phyloP scores from a whole-genome alignment of 2,113 vertebrate genomes.

The Cricetomys ansorgei region DNA sequence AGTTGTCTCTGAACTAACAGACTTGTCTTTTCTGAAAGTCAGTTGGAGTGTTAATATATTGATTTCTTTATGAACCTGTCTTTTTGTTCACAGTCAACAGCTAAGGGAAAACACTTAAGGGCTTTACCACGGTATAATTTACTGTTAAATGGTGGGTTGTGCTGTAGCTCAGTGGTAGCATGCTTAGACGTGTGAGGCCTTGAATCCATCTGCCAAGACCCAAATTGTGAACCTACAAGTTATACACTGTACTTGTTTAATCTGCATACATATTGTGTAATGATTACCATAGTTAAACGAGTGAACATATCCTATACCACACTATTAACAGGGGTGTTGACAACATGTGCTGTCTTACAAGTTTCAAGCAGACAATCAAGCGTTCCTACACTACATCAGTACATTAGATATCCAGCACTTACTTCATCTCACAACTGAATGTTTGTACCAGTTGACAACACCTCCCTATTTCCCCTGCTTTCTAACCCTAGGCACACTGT shows the following conservation, averaged over 20 bases:
- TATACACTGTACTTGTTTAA: neutral
- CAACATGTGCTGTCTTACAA: neutral
- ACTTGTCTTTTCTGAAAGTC: neutral
- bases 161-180: neutral
- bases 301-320: neutral
- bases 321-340: neutral
- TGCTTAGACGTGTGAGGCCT: too few species aligned
- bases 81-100: conserved; percentile 28
- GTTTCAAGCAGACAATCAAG: neutral
- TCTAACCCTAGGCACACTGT: neutral
- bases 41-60: neutral
- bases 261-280: neutral
- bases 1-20: conserved; percentile 15
- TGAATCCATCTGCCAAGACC: neutral
- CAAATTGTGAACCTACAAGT: neutral
- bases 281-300: neutral
- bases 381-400: neutral
- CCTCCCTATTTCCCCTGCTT: neutral
- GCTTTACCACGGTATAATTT: neutral
- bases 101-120: neutral
- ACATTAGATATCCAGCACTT: neutral
- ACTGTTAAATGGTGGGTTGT: neutral
- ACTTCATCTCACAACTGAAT: neutral
- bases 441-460: neutral
- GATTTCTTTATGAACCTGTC: neutral